Evolutionary conservation across 2,797 vertebrate species (phyloP).

Genomic region (Microctenopoma lineatum): DNA sequence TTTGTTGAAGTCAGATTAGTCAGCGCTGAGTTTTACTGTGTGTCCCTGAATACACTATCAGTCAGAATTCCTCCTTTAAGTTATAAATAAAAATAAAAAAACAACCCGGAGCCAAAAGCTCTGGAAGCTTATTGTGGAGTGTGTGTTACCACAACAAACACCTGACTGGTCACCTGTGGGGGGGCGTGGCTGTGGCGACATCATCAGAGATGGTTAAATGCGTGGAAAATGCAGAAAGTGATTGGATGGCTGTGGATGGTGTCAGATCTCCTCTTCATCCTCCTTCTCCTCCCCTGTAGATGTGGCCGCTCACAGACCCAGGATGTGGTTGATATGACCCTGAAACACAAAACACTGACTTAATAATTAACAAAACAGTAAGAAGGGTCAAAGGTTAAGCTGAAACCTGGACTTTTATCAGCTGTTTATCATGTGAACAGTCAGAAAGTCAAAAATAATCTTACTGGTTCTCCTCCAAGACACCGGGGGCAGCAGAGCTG

Average conservation of each 20-base stretch:
- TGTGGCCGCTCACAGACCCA: constrained; percentile 45
- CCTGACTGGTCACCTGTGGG: constrained; percentile 25
- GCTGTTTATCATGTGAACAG: background rate
- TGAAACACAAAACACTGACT: constrained; percentile 18
- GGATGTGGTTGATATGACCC: constrained; percentile 75
- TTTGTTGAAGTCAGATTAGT: too few species aligned
- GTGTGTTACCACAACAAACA: background rate
- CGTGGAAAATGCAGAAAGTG: background rate
- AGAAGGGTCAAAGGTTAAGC: too few species aligned
- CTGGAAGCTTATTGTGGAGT: background rate
- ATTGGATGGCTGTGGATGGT: constrained; percentile 5
- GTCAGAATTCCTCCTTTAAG: too few species aligned
- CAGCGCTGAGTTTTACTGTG: too few species aligned
- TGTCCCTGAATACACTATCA: too few species aligned
- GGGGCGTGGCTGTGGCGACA: constrained; percentile 9
- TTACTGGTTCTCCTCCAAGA: constrained; percentile 70
- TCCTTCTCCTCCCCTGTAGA: background rate
- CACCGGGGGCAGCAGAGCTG: constrained; percentile 59
- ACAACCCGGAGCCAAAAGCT: background rate
- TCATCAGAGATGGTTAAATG: constrained; percentile 10
- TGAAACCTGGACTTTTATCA: too few species aligned
- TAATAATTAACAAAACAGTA: too few species aligned
- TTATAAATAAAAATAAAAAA: too few species aligned
- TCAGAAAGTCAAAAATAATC: background rate
- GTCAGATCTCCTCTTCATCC: background rate